A percentile compares a stretch with the other conserved stretches of the same genome.
Evolutionary conservation across 2,888 invertebrate species (phyloP).

Genomic region (Ormyrus pomaceus): DNA sequence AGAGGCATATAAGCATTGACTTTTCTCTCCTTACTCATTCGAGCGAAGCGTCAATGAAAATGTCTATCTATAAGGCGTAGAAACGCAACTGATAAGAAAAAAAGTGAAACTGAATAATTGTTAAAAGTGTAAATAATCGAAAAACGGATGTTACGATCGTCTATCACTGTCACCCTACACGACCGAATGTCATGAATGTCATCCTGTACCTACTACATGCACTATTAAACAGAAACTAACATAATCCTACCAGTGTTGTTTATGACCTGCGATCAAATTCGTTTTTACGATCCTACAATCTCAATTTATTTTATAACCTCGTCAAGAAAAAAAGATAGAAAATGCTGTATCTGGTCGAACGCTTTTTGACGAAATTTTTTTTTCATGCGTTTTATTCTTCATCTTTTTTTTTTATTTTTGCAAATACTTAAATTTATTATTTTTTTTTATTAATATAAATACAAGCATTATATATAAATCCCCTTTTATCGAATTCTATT

Average conservation of each 20-base stretch:
- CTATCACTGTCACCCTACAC: constrained; percentile 61
- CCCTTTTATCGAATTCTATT: too few species aligned
- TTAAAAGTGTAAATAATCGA: constrained; percentile 50
- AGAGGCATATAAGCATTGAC: constrained; percentile 18
- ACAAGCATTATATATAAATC: too few species aligned
- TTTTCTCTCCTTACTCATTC: background rate
- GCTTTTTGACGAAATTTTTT: too few species aligned
- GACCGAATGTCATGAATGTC: constrained; percentile 60
- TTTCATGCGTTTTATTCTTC: too few species aligned
- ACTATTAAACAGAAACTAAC: constrained; percentile 50
- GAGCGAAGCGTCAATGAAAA: constrained; percentile 2
- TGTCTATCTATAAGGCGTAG: background rate
- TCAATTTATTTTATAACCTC: background rate
- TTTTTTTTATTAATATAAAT: too few species aligned
- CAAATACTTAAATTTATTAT: too few species aligned
- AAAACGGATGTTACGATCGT: constrained; percentile 60
- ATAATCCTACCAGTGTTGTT: background rate
- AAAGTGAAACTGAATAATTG: constrained; percentile 48
- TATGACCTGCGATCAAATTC: too few species aligned
- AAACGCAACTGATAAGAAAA: constrained; percentile 55
- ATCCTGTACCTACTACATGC: constrained; percentile 60
- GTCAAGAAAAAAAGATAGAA: too few species aligned
- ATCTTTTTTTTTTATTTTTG: too few species aligned
- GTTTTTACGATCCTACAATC: too few species aligned
- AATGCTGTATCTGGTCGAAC: too few species aligned